A percentile compares a stretch with the other conserved stretches of the same genome.
These are phyloP conservation scores for Lithophane ornitopus DNA, from an alignment of 2,888 invertebrate species.

Conservation along the genomic window DNA sequence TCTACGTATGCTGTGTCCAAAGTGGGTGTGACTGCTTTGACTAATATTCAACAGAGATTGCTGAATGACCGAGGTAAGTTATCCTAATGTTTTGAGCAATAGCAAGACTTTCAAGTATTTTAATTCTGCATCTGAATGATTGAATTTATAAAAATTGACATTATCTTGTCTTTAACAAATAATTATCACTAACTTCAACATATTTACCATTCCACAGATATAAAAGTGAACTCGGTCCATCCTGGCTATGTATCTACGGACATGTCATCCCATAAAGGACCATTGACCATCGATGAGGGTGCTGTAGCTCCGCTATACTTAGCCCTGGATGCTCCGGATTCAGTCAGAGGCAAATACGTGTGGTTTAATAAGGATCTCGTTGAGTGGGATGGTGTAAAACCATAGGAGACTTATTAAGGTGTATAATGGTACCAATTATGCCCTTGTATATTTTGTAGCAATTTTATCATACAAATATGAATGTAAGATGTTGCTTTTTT, in stretches of 20 bases:
- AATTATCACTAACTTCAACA: background rate
- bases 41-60: constrained; percentile 92
- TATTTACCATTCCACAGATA: constrained; percentile 71
- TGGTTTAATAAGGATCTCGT: constrained; percentile 47
- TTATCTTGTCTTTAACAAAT: background rate
- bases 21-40: constrained; percentile 93
- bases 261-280: constrained; percentile 93
- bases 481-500: background rate
- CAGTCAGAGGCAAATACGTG: constrained; percentile 33
- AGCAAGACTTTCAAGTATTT: background rate
- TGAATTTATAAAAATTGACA: too few relatives aligned
- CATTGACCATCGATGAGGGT: constrained; percentile 88
- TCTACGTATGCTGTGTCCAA: constrained; percentile 94
- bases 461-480: background rate
- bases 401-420: background rate
- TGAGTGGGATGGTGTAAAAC: constrained; percentile 29
- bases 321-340: constrained; percentile 42
- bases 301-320: constrained; percentile 88
- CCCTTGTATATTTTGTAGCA: background rate
- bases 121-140: background rate
- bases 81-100: background rate
- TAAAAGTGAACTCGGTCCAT: constrained; percentile 93
- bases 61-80: constrained; percentile 77
- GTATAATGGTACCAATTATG: background rate
- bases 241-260: constrained; percentile 95